phyloP scores from a whole-genome alignment of 2,888 invertebrate species.

The Eurois occulta region DNA sequence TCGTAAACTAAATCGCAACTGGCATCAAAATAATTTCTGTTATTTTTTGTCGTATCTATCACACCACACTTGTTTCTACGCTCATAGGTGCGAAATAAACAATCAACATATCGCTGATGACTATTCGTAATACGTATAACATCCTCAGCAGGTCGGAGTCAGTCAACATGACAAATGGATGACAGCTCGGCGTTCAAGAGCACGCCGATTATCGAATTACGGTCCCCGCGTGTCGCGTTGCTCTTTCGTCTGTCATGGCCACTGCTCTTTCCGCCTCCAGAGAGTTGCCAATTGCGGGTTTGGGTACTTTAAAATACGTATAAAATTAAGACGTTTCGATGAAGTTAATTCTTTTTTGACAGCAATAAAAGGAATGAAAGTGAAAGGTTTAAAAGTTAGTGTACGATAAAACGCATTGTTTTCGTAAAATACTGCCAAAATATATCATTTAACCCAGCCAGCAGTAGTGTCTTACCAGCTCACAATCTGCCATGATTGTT shows the following conservation, averaged over 20 bases:
- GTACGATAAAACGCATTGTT: background rate
- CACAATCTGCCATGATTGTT: background rate
- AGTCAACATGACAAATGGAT: constrained; percentile 83
- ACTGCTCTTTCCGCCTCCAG: constrained; percentile 78
- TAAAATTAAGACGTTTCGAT: background rate
- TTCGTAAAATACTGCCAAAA: background rate
- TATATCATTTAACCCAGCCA: background rate
- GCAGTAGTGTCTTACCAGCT: too few relatives aligned
- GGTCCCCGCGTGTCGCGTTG: constrained; percentile 83
- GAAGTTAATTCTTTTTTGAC: background rate
- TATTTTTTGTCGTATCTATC: constrained; percentile 1
- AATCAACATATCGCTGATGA: constrained; percentile 51
- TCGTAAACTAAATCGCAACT: background rate
- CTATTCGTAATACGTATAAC: constrained; percentile 57
- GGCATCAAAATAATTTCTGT: background rate
- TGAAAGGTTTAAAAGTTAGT: background rate
- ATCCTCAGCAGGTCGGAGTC: constrained; percentile 68
- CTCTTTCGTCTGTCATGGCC: constrained; percentile 89
- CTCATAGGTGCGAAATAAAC: constrained; percentile 38
- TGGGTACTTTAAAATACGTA: background rate
- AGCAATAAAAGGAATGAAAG: background rate
- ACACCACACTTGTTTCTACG: constrained; percentile 34
- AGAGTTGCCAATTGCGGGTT: constrained; percentile 66
- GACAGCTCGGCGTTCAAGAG: constrained; percentile 86
- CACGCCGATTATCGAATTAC: constrained; percentile 89